Percentiles rank a stretch among this genome's conserved stretches.
phyloP scores from a whole-genome alignment of 2,888 invertebrate genomes.

The Drosophila affinis region DNA sequence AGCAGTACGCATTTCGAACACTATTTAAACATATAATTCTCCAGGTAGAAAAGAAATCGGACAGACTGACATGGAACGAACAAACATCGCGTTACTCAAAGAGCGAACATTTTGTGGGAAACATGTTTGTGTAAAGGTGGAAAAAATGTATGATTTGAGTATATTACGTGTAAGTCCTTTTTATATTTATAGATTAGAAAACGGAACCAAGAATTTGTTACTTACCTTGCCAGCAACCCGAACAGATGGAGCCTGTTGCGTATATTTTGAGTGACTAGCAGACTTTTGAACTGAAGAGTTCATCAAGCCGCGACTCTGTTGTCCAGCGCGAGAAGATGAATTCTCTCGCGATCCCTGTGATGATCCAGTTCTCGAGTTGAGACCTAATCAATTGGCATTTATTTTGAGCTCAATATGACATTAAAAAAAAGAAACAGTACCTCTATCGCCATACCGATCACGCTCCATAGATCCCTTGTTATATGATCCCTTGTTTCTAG shows the following conservation, averaged over 20 bases:
- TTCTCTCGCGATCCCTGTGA: constrained; percentile 85
- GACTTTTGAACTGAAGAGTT: constrained; percentile 81
- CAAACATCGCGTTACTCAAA: too few relatives aligned
- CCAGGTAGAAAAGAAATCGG: too few relatives aligned
- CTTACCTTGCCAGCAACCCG: constrained; percentile 74
- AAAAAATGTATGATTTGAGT: background rate
- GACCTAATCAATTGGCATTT: constrained; percentile 60
- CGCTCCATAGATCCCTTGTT: constrained; percentile 82
- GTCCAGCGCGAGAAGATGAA: constrained; percentile 79
- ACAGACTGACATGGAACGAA: too few relatives aligned
- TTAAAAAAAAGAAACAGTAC: constrained; percentile 35
- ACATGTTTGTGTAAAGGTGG: too few relatives aligned
- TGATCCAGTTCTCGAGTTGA: constrained; percentile 86
- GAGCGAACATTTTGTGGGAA: too few relatives aligned
- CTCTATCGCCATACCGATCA: constrained; percentile 79
- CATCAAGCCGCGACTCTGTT: constrained; percentile 72
- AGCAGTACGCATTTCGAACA: background rate
- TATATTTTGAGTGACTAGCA: constrained; percentile 82
- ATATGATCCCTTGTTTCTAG: constrained; percentile 81
- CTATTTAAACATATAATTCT: too few relatives aligned
- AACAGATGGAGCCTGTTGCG: constrained; percentile 74
- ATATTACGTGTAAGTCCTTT: background rate
- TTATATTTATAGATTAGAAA: background rate
- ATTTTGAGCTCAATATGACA: background rate
- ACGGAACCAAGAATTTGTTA: background rate